These are phyloP conservation scores for Saccopteryx leptura DNA, from an alignment of 2,113 vertebrate species.

Conservation along the genomic window DNA sequence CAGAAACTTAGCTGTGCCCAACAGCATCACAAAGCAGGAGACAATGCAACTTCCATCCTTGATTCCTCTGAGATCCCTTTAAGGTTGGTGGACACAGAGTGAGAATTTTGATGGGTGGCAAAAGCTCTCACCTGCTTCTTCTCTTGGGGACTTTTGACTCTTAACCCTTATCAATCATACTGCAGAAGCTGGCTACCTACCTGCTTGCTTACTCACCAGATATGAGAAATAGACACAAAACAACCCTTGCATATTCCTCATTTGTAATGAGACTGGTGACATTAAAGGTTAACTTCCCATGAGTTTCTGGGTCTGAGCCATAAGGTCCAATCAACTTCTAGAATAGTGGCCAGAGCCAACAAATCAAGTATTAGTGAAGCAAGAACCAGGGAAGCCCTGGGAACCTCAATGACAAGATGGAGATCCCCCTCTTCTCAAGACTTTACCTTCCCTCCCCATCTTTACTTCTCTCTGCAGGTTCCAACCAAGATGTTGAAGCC, in stretches of 20 bases:
- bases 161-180: neutral
- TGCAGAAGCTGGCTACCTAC: neutral
- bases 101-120: neutral
- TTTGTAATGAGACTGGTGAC: conserved; percentile 29
- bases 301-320: neutral
- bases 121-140: neutral
- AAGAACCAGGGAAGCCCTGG: neutral
- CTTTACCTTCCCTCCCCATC: neutral
- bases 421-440: neutral
- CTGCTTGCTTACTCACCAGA: conserved; percentile 15
- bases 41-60: neutral
- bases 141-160: neutral
- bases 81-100: neutral
- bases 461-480: neutral
- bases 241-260: neutral
- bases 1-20: neutral
- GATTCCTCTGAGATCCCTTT: conserved; percentile 14
- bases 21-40: conserved; percentile 43
- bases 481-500: neutral
- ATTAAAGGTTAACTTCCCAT: conserved; percentile 22
- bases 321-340: conserved; percentile 1
- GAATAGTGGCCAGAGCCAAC: neutral
- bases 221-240: conserved; percentile 25
- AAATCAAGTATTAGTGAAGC: neutral
- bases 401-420: neutral